A percentile compares a stretch with the other conserved stretches of the same genome.
Evolutionary conservation across 2,113 vertebrate species (phyloP).

Genomic region (Lates calcarifer): DNA sequence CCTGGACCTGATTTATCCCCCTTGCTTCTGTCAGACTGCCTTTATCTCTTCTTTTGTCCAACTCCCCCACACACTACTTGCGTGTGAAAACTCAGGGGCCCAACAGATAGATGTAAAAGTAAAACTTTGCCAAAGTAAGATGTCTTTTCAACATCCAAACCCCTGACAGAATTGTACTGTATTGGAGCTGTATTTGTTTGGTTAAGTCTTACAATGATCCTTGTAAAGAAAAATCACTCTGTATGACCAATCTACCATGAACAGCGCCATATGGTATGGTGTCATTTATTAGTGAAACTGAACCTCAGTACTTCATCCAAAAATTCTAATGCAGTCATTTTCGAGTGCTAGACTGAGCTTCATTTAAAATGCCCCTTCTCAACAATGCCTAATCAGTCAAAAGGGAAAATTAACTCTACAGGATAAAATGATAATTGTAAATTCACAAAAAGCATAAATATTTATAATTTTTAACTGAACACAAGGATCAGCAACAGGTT

Average conservation of each 20-base stretch:
- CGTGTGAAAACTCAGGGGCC: constrained; percentile 51
- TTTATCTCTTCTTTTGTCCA: constrained; percentile 63
- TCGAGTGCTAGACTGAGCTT: background rate
- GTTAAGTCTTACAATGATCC: constrained; percentile 11
- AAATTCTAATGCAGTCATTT: constrained; percentile 3
- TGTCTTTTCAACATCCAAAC: constrained; percentile 43
- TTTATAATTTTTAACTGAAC: background rate
- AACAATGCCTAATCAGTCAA: constrained; percentile 15
- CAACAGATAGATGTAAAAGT: constrained; percentile 43
- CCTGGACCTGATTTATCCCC: constrained; percentile 59
- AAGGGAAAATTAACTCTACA: background rate
- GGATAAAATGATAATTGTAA: background rate
- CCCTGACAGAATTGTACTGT: constrained; percentile 8
- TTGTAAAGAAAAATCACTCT: constrained; percentile 10
- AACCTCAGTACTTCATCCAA: background rate
- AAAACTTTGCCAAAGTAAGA: constrained; percentile 56
- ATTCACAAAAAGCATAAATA: constrained; percentile 4
- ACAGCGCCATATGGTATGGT: background rate
- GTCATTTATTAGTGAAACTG: constrained; percentile 6
- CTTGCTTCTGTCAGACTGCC: constrained; percentile 62
- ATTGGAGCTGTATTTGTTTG: constrained; percentile 17
- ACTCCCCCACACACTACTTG: constrained; percentile 35
- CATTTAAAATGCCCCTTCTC: constrained; percentile 5
- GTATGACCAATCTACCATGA: constrained; percentile 7
- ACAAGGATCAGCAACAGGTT: background rate